Evolutionary conservation across 2,888 invertebrate species (phyloP), one percentile per base, ranked within the genome.

Genomic region (Antheraea yamamai): DNA sequence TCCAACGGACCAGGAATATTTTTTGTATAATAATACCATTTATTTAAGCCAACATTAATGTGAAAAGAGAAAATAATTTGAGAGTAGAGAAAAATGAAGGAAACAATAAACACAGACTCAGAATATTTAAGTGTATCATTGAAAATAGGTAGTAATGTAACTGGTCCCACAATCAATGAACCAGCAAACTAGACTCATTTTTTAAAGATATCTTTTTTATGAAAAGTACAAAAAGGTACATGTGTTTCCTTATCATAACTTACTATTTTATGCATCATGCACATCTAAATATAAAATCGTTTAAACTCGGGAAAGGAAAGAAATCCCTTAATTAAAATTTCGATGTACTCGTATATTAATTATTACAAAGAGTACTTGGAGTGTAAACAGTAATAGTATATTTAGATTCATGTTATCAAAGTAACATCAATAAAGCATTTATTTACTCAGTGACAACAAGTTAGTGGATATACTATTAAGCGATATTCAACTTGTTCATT

Each of bases 361-460:
- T 12, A 64, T 26, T 23, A 14, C 12, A 64, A 26, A 16, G 64
- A 35, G 35, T 18, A 12, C 18, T 20, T 30, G 6, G 35, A 7
- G 35, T 35, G 14, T 35, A 35, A 61, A 68, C 35, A 68, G 68
- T 30, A 35, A 61, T 23, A 61, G 64, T 20, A 66, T 70, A 16
- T 66, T 39, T 10, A 70, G 20, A 20, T 70, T 39, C 20, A 39
- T 70, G 39, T 70, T 70, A 70, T 70, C 35, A 12, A 26, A 39
- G 23, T 70, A 70, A 70, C 39, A 39, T 70, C 39, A 39, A 70
- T 70, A 70, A 70, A 70, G 70, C 70, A 70, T 39, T 39, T 39
- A 66, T 66, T 26, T 66, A 66, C 14, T 30, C 26, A 66, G 64
- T 66, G 64, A 66, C 64, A 66, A 66, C 70, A 39, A 70, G 70